phyloP scores from a whole-genome alignment of 2,113 vertebrate species.

The Lagenorhynchus albirostris region DNA sequence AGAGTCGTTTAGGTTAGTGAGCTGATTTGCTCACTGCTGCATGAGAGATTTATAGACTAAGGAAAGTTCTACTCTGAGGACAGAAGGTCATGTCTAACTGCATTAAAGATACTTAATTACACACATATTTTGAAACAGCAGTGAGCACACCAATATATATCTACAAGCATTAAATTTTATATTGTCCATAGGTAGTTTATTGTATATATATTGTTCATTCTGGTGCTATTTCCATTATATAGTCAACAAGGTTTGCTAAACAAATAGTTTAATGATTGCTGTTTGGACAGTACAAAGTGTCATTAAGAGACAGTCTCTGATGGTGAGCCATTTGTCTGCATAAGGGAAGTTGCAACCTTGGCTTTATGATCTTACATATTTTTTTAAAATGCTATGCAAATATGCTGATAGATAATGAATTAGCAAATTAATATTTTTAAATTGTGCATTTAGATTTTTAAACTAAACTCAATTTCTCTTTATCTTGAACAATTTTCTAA shows the following conservation, averaged over 20 bases:
- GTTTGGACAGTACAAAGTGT: neutral
- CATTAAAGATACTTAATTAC: neutral
- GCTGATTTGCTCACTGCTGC: neutral
- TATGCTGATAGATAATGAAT: neutral
- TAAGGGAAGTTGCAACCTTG: neutral
- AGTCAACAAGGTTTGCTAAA: neutral
- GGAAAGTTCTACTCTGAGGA: neutral
- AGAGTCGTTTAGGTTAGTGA: neutral
- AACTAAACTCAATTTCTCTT: neutral
- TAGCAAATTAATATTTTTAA: constrained; percentile 18
- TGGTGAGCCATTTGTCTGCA: neutral
- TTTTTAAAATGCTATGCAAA: neutral
- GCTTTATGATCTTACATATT: neutral
- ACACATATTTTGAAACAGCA: neutral
- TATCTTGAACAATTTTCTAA: neutral
- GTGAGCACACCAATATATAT: too few relatives aligned
- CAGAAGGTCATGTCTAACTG: neutral
- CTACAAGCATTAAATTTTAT: neutral
- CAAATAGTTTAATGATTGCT: neutral
- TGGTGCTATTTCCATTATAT: neutral
- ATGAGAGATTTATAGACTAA: neutral
- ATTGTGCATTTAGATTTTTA: neutral
- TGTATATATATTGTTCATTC: neutral
- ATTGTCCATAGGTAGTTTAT: too few relatives aligned
- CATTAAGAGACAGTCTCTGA: neutral